Evolutionary conservation across 2,797 vertebrate genomes (phyloP), one percentile per base, ranked within the genome.

Genomic region (Gallinago nigripennis): DNA sequence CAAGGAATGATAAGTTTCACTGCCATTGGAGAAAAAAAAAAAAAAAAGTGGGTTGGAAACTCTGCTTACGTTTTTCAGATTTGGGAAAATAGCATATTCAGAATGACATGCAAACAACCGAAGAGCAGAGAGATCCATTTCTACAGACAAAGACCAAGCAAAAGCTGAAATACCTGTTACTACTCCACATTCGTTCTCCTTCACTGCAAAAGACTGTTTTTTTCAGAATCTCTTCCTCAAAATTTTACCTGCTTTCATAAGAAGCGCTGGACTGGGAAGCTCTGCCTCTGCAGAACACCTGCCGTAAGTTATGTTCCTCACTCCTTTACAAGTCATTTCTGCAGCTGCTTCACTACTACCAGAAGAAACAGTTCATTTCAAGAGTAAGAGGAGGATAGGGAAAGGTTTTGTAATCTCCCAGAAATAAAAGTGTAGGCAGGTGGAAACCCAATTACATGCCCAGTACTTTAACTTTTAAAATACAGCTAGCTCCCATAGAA

Each of bases 1-100:
- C 99, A 99, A 37, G 99, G 99, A 96, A 99, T 97, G 54, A 98
- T 95, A 75, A 99, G 98, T 97, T 99, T 99, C 48, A 99, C 99
- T 99, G 97, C 13, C 95, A 91, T 69, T 18, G 8, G 16, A 95
- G 27, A 56, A 84, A 92, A 91, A 84, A 92, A 91, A 84, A 92
- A 92, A 25, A 7, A 56, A 66, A 84, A 76, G 7, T 19, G 4
- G 2, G 27, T 25, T 54, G 37, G 71, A 80, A 82, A 53, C 10
- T 45, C 46, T 50, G 24, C 46, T 73, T 51, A 21, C 11, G 6
- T 64, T 60, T 79, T 82, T 79, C 45, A 12, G 19, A 56, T 53
- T 54, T 83, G 43, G 30, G 58, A 88, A 94, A 72, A 8, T 69
- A 66, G 51, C 31, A 51, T 83, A 81, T 35, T 39, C 53, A 86